phyloP scores from a whole-genome alignment of 2,888 invertebrate species.

The Synanthedon tipuliformis region DNA sequence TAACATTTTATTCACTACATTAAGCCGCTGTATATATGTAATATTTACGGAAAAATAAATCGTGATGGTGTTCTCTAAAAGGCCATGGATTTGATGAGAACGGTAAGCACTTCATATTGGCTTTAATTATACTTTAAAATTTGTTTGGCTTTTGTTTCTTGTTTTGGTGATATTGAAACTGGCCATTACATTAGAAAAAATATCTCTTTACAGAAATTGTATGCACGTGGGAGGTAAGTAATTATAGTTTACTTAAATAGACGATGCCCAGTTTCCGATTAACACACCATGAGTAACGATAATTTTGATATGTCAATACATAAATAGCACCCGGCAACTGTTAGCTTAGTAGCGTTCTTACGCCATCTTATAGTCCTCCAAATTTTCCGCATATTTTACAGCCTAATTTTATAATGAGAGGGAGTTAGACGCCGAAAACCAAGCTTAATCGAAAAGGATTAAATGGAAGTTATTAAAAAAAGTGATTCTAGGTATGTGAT shows the following conservation, averaged over 20 bases:
- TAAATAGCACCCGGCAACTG: conserved; percentile 64
- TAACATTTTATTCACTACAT: conserved; percentile 37
- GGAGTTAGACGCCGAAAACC: conserved; percentile 44
- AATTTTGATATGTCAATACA: conserved; percentile 66
- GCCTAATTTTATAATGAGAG: conserved; percentile 44
- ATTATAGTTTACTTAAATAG: conserved; percentile 47
- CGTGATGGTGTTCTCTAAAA: conserved; percentile 68
- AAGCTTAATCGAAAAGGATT: conserved; percentile 42
- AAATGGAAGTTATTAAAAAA: conserved; percentile 41
- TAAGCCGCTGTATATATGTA: conserved; percentile 46
- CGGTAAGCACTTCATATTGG: conserved; percentile 55
- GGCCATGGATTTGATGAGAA: conserved; percentile 73
- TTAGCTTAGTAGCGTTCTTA: conserved; percentile 47
- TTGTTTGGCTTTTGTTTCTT: conserved; percentile 71
- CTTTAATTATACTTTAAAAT: conserved; percentile 39
- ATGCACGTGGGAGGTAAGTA: conserved; percentile 69
- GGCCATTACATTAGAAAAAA: conserved; percentile 71
- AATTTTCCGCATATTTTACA: conserved; percentile 63
- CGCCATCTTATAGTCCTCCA: conserved; percentile 68
- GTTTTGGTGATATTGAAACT: conserved; percentile 71
- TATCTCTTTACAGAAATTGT: conserved; percentile 70
- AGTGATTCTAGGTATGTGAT: conserved; percentile 59
- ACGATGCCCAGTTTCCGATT: conserved; percentile 50
- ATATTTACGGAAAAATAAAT: conserved; percentile 52
- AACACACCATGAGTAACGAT: conserved; percentile 36